Base-by-base conservation (phyloP, 2,113 vertebrate species). In the Cottus gobio region DNA sequence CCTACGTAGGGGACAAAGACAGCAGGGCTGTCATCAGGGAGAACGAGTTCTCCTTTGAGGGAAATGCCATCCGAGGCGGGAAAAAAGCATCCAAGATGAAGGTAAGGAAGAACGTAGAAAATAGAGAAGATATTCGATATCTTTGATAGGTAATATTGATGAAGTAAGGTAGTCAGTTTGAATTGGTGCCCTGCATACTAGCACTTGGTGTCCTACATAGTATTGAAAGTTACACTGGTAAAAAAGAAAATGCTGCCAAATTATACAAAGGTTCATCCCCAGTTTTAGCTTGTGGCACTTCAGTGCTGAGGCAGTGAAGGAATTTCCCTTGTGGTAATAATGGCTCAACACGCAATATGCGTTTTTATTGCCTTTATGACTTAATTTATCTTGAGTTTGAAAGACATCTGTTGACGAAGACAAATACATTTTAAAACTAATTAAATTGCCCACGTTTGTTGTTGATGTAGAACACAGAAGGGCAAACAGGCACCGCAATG, bases 41-140 rank as follows among this genome's bases (percentile, higher is more conserved):
- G 82, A 98, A 99, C 20, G 98, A 99, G 90, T 99, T 99, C 93
- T 97, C 97, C 61, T 99, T 99, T 78, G 98, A 99, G 87, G 97
- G 97, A 84, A 98, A 99, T 24, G 98, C 98, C 77, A 98, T 98
- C 84, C 95, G 97, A 61, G 98, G 97, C 11, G 98, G 98, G 73
- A 99, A 99, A 82, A 99, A 99, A 84, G 97, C 97, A 4, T 98
- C 97, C 65, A 97, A 96, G 80, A 99, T 99, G 97, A 99, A 98
- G 97, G 98, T 98, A 75, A 83, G 83, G 63, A 70, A 48, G 12
- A 34, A 5, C 26, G 12, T 13, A 15, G 5, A 9, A 15, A 66
- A 39, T 31, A 26, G n/a, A 10, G 13, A 16, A 4, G 16, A 10
- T 54, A 20, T 30, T 15, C 26, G 34, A 56, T 6, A 37, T 18